Conservation (phyloP, 2,888 invertebrate genomes). For the Myathropa florea region DNA sequence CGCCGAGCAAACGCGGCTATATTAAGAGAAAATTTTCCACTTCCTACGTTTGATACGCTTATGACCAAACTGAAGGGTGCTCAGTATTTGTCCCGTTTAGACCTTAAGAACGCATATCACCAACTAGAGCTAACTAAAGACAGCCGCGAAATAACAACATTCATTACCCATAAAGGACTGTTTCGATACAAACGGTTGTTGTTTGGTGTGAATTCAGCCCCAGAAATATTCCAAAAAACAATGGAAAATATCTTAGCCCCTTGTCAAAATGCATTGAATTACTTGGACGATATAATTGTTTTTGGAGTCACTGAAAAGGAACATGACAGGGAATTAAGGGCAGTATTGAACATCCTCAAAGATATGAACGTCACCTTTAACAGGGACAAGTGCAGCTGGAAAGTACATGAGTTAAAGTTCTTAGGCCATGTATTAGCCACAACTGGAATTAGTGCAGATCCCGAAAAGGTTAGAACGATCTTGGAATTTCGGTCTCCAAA, state of each 20-base stretch:
- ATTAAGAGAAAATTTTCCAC: constrained; percentile 52
- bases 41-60: constrained; percentile 72
- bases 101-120: constrained; percentile 73
- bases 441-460: not conserved
- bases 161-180: constrained; percentile 38
- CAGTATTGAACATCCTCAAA: too few species aligned
- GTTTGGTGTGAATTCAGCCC: constrained; percentile 75
- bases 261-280: constrained; percentile 73
- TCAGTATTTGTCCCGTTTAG: constrained; percentile 74
- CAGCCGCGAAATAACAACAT: constrained; percentile 13
- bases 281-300: constrained; percentile 66
- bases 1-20: constrained; percentile 75
- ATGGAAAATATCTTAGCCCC: constrained; percentile 72
- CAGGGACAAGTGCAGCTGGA: constrained; percentile 69
- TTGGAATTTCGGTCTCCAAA: constrained; percentile 9
- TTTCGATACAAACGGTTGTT: constrained; percentile 75
- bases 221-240: constrained; percentile 69
- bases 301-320: constrained; percentile 72
- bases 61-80: constrained; percentile 44
- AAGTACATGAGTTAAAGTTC: constrained; percentile 36
- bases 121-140: constrained; percentile 64
- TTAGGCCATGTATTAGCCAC: constrained; percentile 45
- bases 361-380: constrained; percentile 72
- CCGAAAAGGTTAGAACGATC: constrained; percentile 6
- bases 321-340: constrained; percentile 73